Evolutionary conservation across 2,797 vertebrate species (phyloP), one percentile per base, ranked within the genome.

Genomic region (Dicrostonyx torquatus): DNA sequence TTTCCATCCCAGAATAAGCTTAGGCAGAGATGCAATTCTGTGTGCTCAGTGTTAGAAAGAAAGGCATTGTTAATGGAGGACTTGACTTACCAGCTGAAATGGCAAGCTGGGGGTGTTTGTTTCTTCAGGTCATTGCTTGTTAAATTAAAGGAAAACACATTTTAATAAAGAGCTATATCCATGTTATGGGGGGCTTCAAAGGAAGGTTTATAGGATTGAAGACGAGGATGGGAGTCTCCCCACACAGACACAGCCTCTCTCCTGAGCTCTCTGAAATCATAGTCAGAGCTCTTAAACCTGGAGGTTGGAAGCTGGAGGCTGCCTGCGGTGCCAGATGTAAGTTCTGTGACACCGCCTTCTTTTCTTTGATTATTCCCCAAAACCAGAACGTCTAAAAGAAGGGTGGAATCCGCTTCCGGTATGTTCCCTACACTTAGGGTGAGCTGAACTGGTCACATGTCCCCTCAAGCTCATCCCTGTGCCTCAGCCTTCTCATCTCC

Each of bases 81-180:
- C 90, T 94, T 91, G 80, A 97, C 94, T 91, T 24, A 34, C 55
- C 53, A 66, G 55, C 80, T 96, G 66, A 78, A 58, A 93, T 48
- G 58, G 86, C 34, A 10, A 78, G 66, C 60, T 55, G 34, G 72
- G 80, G 93, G 87, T 82, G 50, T 92, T 95, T 96, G 83, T 79
- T 77, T 94, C 94, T 55, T 53, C 86, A 89, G 78, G 50, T 37
- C 64, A 10, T 73, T 87, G 34, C 70, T 90, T 76, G 78, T 86
- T 79, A 78, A 94, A 68, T 26, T 17, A 90, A 72, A 73, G 89
- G n/a, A 87, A 62, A 93, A 50, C 12, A 73, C 22, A 62, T 72
- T 72, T 90, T 87, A 86, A 40, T 24, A 72, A 50, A 60, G 87
- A 72, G 43, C 15, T 48, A 58, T 68, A 72, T 82, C 43, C 58